These are phyloP conservation scores for Heteromormyrus szaboi DNA, from an alignment of 2,797 vertebrate genomes.

Conservation along the genomic window DNA sequence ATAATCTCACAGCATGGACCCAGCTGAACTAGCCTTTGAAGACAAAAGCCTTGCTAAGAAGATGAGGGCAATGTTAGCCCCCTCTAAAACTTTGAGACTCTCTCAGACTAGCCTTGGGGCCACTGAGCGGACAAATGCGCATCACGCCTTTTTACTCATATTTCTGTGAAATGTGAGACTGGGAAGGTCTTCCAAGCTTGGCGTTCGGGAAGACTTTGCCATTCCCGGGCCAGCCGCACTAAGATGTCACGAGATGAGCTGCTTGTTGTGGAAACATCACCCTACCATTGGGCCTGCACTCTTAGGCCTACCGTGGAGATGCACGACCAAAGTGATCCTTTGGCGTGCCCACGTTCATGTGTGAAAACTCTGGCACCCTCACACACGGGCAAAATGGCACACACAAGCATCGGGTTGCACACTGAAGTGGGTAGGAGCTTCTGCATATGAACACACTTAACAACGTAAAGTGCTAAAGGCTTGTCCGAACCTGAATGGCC, in stretches of 20 bases:
- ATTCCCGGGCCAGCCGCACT: not conserved
- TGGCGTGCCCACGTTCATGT: not conserved
- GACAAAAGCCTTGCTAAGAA: constrained; percentile 56
- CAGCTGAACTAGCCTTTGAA: constrained; percentile 54
- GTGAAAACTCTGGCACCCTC: not conserved
- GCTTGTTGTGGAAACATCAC: not conserved
- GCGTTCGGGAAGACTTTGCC: not conserved
- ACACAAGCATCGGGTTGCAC: not conserved
- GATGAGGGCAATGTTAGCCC: constrained; percentile 51
- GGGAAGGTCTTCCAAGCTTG: not conserved
- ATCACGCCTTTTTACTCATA: constrained; percentile 16
- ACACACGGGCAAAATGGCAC: not conserved
- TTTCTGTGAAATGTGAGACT: constrained; percentile 24
- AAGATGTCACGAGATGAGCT: not conserved
- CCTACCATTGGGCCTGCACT: not conserved
- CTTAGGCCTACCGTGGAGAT: not conserved
- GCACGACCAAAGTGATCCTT: not conserved
- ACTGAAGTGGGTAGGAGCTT: not conserved
- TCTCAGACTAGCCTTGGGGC: constrained; percentile 29
- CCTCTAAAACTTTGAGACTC: constrained; percentile 39
- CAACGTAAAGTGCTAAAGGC: not conserved
- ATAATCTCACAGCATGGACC: constrained; percentile 43
- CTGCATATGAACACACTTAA: not conserved
- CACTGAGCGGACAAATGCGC: constrained; percentile 29
- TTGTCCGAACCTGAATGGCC: not conserved